Conservation (phyloP, 2,797 vertebrate species). For the Manis crassicaudata region DNA sequence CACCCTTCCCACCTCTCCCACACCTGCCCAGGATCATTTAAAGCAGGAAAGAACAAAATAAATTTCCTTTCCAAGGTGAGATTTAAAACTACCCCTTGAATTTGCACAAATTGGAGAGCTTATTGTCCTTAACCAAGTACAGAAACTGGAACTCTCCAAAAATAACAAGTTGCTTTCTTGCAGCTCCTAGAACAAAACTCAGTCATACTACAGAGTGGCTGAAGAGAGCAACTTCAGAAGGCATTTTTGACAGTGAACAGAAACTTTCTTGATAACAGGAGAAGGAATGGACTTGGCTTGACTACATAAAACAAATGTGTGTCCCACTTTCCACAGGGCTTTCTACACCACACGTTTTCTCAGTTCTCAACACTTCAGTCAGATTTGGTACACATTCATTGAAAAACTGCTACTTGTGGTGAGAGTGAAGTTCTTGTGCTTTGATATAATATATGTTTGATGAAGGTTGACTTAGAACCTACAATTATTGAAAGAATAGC, state of each 20-base stretch:
- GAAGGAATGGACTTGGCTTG: not conserved
- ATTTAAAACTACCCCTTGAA: slow-evolving; percentile 31
- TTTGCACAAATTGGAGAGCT: not conserved
- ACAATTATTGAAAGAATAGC: not conserved
- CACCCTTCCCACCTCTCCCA: too few relatives aligned
- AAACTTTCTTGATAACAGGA: slow-evolving; percentile 1
- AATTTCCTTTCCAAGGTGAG: slow-evolving; percentile 41
- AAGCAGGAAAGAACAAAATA: not conserved
- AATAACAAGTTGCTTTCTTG: slow-evolving; percentile 45
- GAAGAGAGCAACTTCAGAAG: not conserved
- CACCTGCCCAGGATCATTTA: not conserved
- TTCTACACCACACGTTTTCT: not conserved
- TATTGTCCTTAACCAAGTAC: not conserved
- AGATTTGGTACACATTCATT: not conserved
- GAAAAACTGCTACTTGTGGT: not conserved
- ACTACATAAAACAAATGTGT: not conserved
- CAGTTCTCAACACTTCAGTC: not conserved
- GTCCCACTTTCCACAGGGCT: not conserved
- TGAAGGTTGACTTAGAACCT: not conserved
- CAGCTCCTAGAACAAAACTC: not conserved
- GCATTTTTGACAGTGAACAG: slow-evolving; percentile 10
- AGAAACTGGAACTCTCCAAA: not conserved
- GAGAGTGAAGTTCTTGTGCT: not conserved
- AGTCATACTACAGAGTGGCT: not conserved
- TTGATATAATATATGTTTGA: not conserved